Percentiles rank a stretch among this genome's conserved stretches.
Conservation (phyloP, 2,797 vertebrate genomes). For the Okamejei kenojei region DNA sequence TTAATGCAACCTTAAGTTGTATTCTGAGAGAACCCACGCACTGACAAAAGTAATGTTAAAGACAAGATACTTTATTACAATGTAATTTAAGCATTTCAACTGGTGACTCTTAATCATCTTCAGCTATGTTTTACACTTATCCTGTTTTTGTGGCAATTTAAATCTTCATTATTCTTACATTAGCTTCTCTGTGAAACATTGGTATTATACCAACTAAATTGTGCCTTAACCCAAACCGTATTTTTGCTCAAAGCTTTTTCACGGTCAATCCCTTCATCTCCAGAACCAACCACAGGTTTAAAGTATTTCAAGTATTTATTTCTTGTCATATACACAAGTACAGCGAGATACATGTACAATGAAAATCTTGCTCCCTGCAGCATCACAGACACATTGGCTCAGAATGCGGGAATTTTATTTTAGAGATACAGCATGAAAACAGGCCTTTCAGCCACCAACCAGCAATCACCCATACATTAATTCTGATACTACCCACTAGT, state of each 20-base stretch:
- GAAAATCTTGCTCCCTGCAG: too few relatives aligned
- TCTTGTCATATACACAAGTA: too few relatives aligned
- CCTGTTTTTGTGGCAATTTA: not conserved
- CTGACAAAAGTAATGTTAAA: not conserved
- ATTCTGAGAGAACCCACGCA: not conserved
- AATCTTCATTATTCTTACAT: not conserved
- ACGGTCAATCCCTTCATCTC: too few relatives aligned
- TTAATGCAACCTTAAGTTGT: conserved; percentile 8
- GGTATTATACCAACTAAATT: not conserved
- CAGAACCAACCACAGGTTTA: too few relatives aligned
- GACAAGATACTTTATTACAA: not conserved
- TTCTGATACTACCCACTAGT: too few relatives aligned
- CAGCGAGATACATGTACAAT: too few relatives aligned
- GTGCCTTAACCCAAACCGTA: not conserved
- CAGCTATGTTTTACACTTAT: not conserved
- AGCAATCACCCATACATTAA: too few relatives aligned
- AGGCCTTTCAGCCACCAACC: too few relatives aligned
- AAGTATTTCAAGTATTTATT: too few relatives aligned
- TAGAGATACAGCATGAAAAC: too few relatives aligned
- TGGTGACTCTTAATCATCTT: not conserved
- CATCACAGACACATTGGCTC: too few relatives aligned
- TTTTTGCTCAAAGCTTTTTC: not conserved
- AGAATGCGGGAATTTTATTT: too few relatives aligned
- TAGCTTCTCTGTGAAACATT: not conserved
- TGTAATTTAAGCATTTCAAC: not conserved